Conservation (phyloP, 2,113 vertebrate genomes). For the Oreochromis aureus region DNA sequence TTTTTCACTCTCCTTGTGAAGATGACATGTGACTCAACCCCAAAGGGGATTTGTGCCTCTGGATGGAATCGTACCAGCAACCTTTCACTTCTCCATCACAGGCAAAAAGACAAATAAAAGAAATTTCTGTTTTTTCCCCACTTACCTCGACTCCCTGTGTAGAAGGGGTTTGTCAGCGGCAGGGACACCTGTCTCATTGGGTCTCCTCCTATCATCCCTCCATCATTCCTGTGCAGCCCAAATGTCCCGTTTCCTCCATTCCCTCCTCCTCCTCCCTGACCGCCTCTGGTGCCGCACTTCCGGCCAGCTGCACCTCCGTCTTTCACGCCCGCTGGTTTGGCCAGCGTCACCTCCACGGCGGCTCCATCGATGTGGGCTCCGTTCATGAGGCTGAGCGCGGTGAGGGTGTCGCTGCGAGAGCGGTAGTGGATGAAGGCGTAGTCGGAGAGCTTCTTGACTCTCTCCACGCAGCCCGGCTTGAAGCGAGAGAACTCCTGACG, state of each 20-base stretch:
- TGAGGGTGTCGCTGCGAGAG: conserved; percentile 82
- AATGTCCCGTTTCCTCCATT: conserved; percentile 38
- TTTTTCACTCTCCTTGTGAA: too few relatives aligned
- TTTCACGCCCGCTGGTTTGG: conserved; percentile 83
- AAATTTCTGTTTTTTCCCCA: not conserved
- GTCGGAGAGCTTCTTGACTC: conserved; percentile 90
- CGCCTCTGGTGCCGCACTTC: not conserved
- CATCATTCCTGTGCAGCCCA: conserved; percentile 66
- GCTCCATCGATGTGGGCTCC: conserved; percentile 86
- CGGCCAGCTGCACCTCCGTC: conserved; percentile 23
- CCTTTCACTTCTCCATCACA: not conserved
- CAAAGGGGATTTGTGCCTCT: not conserved
- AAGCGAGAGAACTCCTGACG: conserved; percentile 84
- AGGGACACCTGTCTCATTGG: conserved; percentile 57
- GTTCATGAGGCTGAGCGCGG: conserved; percentile 83
- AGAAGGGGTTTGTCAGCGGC: conserved; percentile 65
- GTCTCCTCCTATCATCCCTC: conserved; percentile 8
- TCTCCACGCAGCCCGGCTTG: conserved; percentile 86
- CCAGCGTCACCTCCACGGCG: conserved; percentile 84
- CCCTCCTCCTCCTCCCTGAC: not conserved
- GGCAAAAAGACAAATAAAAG: not conserved
- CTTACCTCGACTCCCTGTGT: not conserved
- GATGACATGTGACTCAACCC: too few relatives aligned
- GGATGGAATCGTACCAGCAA: not conserved
- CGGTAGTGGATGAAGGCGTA: conserved; percentile 96